Base-by-base conservation (phyloP, 2,888 invertebrate genomes). In the Pseudococcus viburni region DNA sequence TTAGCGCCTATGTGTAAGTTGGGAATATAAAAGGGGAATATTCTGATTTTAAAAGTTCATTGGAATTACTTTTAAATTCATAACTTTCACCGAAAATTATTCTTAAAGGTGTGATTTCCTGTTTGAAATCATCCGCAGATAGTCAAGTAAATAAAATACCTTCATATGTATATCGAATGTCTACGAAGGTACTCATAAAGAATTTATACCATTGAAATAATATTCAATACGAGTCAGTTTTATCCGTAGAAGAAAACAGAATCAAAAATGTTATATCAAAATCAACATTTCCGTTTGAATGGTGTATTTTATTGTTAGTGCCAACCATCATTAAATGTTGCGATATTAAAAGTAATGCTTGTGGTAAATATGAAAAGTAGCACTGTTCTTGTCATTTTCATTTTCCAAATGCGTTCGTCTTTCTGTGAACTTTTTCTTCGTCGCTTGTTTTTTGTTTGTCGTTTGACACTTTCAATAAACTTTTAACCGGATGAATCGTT, bases 311-410 rank as follows among this genome's bases (percentile, higher is more conserved):
- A 83, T 42, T 42, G 46, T 42, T 83, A 83, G 19, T 46, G 80
- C 46, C 80, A 83, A 83, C 42, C 46, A 83, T 83, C 46, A 83
- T 83, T 80, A 83, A 83, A 83, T 83, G 80, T 83, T 19, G 33
- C 19, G n/a, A 83, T 83, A 83, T 83, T 83, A 46, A 42, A 83
- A 83, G 46, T 83, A 83, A 83, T 46, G 19, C 9, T 83, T 46
- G 22, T 19, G 80, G 46, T 83, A 83, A 83, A 83, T 83, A 83
- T 46, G 80, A 83, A 46, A 83, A 83, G 80, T 83, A 83, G 80
- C 80, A 83, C 42, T 42, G 46, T 83, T 83, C 80, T 83, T 83
- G 80, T 83, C 80, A 9, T 83, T 83, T 83, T 83, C 80, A 83
- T 83, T 83, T 83, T 42, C 80, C 22, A 83, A 83, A 83, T 83